Evolutionary conservation across 2,113 vertebrate genomes (phyloP), one percentile per base, ranked within the genome.

Genomic region (Puffinus mauretanicus): DNA sequence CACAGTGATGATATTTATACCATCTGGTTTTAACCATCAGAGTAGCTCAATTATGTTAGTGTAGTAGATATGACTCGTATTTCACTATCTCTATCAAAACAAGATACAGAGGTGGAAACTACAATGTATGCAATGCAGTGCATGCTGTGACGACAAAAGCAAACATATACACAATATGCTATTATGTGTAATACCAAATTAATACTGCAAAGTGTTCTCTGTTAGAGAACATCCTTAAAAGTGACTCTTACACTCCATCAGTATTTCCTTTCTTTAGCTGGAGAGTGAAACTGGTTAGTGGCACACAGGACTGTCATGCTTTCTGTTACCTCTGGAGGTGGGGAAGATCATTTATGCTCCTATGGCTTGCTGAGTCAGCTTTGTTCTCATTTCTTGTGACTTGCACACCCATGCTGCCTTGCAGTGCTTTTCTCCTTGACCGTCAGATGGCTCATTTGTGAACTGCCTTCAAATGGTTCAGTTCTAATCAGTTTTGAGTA

Each of bases 241-340:
- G 15, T 71, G n/a, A 32, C 44, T 72, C 17, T 64, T 73, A 25
- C 0, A 5, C 3, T 1, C 6, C 49, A 29, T 4, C 19, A n/a
- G 13, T 69, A 34, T 76, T 88, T 76, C 9, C 25, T 73, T 92
- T 24, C 19, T 30, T 91, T 47, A 64, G 52, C 10, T 27, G n/a
- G 46, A 32, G 66, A 24, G 32, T 16, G 25, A 77, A 25, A 15
- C 27, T 40, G 44, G 15, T 82, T 60, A 85, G 30, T 34, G 32
- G 36, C 54, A 79, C 30, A 11, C 19, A 65, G 58, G 36, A 8
- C 58, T 90, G 16, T 52, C 4, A 10, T 38, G 19, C 61, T 79
- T 85, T 67, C 42, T 4, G 3, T 76, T 91, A 67, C 26, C 36
- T 64, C 29, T 88, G 75, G 54, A 52, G 5, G 25, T 60, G 25